Base-by-base conservation (phyloP, 2,113 vertebrate genomes). In the Anthoscopus minutus region DNA sequence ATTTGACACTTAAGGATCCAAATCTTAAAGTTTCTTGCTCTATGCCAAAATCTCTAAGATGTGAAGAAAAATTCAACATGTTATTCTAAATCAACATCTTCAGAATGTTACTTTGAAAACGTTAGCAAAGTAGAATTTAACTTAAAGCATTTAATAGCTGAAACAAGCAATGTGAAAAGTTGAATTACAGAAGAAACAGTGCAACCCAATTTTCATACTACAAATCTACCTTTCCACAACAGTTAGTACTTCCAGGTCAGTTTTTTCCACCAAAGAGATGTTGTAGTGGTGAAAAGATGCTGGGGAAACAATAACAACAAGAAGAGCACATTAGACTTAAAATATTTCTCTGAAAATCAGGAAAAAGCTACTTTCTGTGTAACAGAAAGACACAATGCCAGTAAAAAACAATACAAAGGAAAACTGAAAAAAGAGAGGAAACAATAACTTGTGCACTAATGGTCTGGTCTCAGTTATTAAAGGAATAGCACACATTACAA, bases 181-280 rank as follows among this genome's bases (percentile, higher is more conserved):
- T 60, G 23, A 67, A 54, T 37, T 40, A 50, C 51, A 30, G 25
- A 42, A 45, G 47, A 58, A 73, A 76, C 35, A n/a, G 8, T 9
- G 25, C 51, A 31, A 45, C 31, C 7, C 9, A 1, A 33, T 14
- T 7, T 16, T 19, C 64, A 10, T 9, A 13, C 64, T 57, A 27
- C 64, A 33, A 27, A 38, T 77, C 66, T 65, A 61, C 69, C 72
- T 86, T 67, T 93, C 31, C 58, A 22, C 54, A 60, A 35, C 58
- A 11, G 22, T 42, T 8, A 53, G 33, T 22, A 48, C 9, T 72
- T 74, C 57, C 45, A 33, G 56, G 47, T 95, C 73, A 94, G 15
- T 87, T 84, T 73, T 92, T 89, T 31, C 85, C 85, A 64, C 88
- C 88, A 56, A 96, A 93, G 50, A 95, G 61, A n/a, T 47, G 51